Evolutionary conservation across 2,113 vertebrate genomes (phyloP).

Genomic region (Mugil cephalus): DNA sequence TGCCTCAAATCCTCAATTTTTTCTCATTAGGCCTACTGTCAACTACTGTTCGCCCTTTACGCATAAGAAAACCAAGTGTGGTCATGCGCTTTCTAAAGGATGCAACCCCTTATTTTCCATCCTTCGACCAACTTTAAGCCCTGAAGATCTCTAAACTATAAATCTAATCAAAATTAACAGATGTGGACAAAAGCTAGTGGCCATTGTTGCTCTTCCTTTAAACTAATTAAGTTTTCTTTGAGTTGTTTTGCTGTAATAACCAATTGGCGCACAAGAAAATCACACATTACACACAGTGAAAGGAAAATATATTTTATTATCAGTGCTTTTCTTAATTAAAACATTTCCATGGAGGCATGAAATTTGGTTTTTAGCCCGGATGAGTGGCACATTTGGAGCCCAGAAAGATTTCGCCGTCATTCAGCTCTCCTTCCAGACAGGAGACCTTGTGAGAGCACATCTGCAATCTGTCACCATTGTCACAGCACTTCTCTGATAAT

Average conservation of each 20-base stretch:
- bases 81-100: not conserved
- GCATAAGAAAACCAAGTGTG: not conserved
- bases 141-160: not conserved
- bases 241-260: not conserved
- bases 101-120: constrained; percentile 1
- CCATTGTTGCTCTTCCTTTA: not conserved
- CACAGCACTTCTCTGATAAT: constrained; percentile 78
- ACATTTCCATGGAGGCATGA: constrained; percentile 44
- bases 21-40: too few relatives aligned
- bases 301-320: constrained; percentile 2
- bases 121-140: not conserved
- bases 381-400: constrained; percentile 27
- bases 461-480: constrained; percentile 74
- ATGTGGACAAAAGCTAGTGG: constrained; percentile 1
- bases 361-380: constrained; percentile 28
- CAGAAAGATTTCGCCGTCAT: constrained; percentile 30
- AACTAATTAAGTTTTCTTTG: not conserved
- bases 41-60: not conserved
- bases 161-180: constrained; percentile 27
- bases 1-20: too few relatives aligned
- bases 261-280: not conserved
- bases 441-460: constrained; percentile 71
- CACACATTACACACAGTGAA: not conserved
- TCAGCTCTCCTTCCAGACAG: constrained; percentile 48
- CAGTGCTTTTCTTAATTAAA: constrained; percentile 18